phyloP scores from a whole-genome alignment of 37 sponge, comb jelly and placozoan genomes.

The Cladorhizidae sp. region DNA sequence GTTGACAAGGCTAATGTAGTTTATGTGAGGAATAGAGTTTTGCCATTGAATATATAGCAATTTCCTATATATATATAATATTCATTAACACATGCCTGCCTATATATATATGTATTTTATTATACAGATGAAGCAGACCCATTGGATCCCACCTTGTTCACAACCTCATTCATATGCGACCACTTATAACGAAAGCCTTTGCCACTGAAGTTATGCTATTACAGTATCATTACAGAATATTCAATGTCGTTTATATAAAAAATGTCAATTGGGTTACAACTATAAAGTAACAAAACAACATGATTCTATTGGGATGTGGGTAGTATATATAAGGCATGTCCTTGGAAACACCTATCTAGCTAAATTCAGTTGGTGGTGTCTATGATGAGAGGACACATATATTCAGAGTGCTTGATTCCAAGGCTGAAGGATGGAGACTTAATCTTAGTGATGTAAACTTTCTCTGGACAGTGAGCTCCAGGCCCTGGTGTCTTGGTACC shows the following conservation, averaged over 20 bases:
- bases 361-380: constrained; percentile 66
- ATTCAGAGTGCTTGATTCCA: constrained; percentile 93
- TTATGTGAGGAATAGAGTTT: too few relatives aligned
- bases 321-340: neutral
- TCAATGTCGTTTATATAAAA: neutral
- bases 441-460: constrained; percentile 46
- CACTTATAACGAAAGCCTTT: too few relatives aligned
- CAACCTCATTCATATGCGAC: too few relatives aligned
- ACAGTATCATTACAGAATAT: too few relatives aligned
- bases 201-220: too few relatives aligned
- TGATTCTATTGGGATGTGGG: neutral
- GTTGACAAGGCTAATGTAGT: too few relatives aligned
- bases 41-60: too few relatives aligned
- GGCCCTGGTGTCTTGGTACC: constrained; percentile 92
- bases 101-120: too few relatives aligned
- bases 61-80: too few relatives aligned
- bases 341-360: neutral
- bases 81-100: too few relatives aligned
- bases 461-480: constrained; percentile 95
- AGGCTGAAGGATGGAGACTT: constrained; percentile 75
- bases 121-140: too few relatives aligned
- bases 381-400: constrained; percentile 91
- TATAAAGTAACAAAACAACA: neutral
- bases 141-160: too few relatives aligned
- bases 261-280: neutral